Conservation (phyloP, 1,140 invertebrate genomes). For the Drosophila tristis region DNA sequence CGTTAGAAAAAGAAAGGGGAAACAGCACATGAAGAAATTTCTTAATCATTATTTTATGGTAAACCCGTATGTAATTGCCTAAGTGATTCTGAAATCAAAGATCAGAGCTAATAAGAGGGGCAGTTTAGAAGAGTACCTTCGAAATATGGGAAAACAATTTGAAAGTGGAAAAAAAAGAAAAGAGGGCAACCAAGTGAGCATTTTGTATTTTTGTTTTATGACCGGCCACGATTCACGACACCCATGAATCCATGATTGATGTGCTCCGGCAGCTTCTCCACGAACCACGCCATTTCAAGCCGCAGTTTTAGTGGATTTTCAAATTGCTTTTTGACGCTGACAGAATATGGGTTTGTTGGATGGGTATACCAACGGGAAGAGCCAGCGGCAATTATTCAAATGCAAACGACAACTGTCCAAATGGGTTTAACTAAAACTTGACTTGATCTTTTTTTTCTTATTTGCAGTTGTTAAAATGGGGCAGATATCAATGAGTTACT, state of each 20-base stretch:
- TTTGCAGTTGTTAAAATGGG: conserved; percentile 34
- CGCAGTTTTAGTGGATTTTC: conserved; percentile 71
- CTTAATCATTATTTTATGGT: conserved; percentile 8
- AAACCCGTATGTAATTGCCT: not conserved
- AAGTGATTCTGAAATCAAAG: conserved; percentile 1
- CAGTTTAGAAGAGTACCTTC: conserved; percentile 16
- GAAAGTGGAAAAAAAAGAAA: conserved; percentile 69
- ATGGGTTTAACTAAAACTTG: conserved; percentile 70
- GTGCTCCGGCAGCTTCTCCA: conserved; percentile 46
- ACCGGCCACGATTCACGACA: conserved; percentile 48
- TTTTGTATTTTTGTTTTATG: conserved; percentile 69
- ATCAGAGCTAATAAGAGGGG: conserved; percentile 1
- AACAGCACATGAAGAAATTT: conserved; percentile 2
- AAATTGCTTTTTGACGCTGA: conserved; percentile 79
- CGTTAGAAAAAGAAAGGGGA: not conserved
- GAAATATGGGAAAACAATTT: conserved; percentile 77
- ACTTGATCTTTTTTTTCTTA: conserved; percentile 42
- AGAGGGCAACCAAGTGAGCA: conserved; percentile 22
- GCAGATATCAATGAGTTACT: conserved; percentile 59
- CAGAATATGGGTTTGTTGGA: conserved; percentile 61
- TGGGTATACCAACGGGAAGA: conserved; percentile 15
- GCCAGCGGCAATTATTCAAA: conserved; percentile 76
- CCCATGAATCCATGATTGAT: conserved; percentile 67
- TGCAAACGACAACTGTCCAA: conserved; percentile 82
- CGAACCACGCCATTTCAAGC: not conserved